phyloP scores from a whole-genome alignment of 2,797 vertebrate species.

The Mastacembelus armatus region DNA sequence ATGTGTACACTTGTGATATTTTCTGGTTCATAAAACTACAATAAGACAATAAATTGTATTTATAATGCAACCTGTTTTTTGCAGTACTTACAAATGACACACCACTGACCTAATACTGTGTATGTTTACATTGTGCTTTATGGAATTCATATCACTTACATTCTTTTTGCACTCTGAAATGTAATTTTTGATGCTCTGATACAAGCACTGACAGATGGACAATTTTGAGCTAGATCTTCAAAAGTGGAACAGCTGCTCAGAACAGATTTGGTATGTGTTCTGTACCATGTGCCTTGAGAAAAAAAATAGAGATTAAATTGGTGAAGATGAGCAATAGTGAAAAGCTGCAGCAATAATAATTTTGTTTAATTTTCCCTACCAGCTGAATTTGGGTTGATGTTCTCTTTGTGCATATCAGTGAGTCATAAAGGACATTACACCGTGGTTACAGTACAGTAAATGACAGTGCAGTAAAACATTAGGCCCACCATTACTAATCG shows the following conservation, averaged over 20 bases:
- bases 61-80: constrained; percentile 17
- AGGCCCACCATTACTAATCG: constrained; percentile 72
- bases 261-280: constrained; percentile 38
- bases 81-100: constrained; percentile 3
- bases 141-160: constrained; percentile 11
- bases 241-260: constrained; percentile 35
- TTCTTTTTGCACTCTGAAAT: constrained; percentile 21
- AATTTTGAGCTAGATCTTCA: constrained; percentile 29
- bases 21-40: constrained; percentile 44
- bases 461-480: constrained; percentile 71
- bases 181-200: constrained; percentile 34
- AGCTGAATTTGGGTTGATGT: constrained; percentile 48
- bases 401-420: constrained; percentile 40
- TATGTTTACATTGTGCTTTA: constrained; percentile 11
- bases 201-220: constrained; percentile 42
- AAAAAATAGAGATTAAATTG: constrained; percentile 6
- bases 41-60: constrained; percentile 30
- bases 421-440: constrained; percentile 37
- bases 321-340: constrained; percentile 15
- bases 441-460: constrained; percentile 50
- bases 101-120: not conserved
- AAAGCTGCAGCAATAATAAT: constrained; percentile 38
- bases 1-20: constrained; percentile 18
- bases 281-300: not conserved
- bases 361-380: constrained; percentile 19